These are phyloP conservation scores for Peromyscus polionotus DNA, from an alignment of 2,113 vertebrate genomes.

Conservation along the genomic window DNA sequence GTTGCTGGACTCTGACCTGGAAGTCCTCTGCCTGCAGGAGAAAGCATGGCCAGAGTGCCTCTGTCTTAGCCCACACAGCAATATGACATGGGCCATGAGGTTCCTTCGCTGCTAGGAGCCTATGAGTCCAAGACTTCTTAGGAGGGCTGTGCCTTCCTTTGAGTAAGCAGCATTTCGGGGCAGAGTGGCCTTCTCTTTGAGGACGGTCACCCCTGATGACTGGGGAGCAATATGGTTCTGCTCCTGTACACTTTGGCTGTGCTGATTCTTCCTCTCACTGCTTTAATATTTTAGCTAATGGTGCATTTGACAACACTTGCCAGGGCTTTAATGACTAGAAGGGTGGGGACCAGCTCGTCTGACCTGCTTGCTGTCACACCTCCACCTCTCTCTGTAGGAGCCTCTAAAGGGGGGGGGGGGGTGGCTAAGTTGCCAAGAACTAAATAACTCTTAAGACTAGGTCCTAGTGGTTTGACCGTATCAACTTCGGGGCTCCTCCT, in stretches of 20 bases:
- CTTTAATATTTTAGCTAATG: conserved; percentile 69
- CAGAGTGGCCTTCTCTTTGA: conserved; percentile 17
- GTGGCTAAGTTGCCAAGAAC: background rate
- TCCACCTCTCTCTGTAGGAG: background rate
- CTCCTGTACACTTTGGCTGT: conserved; percentile 34
- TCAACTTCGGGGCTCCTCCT: background rate
- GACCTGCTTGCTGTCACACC: background rate
- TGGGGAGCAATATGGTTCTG: background rate
- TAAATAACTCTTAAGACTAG: background rate
- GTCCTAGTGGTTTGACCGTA: background rate
- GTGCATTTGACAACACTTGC: conserved; percentile 6
- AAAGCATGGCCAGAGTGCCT: background rate
- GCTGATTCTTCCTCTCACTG: background rate
- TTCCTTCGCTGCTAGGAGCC: background rate
- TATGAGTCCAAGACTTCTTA: background rate
- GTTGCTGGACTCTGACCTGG: background rate
- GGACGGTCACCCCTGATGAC: background rate
- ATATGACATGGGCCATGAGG: background rate
- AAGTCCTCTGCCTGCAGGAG: background rate
- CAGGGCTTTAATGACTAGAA: conserved; percentile 60
- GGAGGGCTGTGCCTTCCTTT: background rate
- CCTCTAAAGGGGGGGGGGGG: background rate
- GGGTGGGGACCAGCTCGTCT: background rate
- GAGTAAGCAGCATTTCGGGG: background rate
- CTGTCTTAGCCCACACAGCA: background rate